Conservation (phyloP, 2,797 vertebrate species). For the Acridotheres tristis region DNA sequence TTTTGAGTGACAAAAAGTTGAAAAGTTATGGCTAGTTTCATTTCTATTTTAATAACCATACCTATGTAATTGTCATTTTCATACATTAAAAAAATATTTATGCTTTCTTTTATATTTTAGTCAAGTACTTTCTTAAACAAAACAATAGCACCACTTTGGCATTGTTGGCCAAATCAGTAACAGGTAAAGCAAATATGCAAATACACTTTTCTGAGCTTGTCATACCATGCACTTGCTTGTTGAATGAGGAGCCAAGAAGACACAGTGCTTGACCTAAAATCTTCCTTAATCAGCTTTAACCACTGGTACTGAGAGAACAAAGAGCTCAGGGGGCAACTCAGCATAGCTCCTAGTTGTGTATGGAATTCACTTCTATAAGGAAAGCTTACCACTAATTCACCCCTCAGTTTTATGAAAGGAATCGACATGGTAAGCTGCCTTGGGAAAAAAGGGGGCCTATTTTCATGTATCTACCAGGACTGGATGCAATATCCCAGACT, state of each 20-base stretch:
- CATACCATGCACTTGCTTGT: background rate
- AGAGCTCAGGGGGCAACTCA: background rate
- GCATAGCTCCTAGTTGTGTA: background rate
- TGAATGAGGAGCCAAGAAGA: constrained; percentile 9
- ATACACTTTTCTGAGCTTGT: background rate
- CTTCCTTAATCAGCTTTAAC: background rate
- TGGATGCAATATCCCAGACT: background rate
- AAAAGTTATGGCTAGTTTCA: constrained; percentile 74
- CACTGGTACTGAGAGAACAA: background rate
- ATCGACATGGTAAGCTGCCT: background rate
- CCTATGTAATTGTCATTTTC: constrained; percentile 75
- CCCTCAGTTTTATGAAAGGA: background rate
- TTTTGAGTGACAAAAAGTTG: constrained; percentile 70
- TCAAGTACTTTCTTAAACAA: constrained; percentile 86
- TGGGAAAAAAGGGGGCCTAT: background rate
- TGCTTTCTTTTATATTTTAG: constrained; percentile 80
- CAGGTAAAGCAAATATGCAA: constrained; percentile 77
- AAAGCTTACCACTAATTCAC: background rate
- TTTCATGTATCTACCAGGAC: background rate
- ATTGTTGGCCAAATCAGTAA: constrained; percentile 79
- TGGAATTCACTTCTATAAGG: background rate
- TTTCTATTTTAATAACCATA: constrained; percentile 76
- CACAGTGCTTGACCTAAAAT: background rate
- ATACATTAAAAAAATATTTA: constrained; percentile 84
- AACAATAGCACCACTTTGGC: constrained; percentile 86